Base-by-base conservation (phyloP, 2,888 invertebrate genomes). In the Drosophila acutilabella region DNA sequence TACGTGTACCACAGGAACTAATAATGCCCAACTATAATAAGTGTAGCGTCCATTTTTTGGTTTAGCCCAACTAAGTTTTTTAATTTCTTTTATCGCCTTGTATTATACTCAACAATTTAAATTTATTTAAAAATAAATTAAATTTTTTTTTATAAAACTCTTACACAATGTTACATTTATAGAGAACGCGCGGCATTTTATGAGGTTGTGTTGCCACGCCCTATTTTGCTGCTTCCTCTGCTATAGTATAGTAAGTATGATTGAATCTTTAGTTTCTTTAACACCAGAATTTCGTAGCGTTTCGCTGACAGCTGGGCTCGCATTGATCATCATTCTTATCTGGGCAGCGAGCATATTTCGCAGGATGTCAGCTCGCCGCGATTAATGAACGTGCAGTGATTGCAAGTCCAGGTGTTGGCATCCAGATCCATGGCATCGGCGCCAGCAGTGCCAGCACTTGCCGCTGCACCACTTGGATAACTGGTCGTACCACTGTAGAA, bases 361-460 rank as follows among this genome's bases (percentile, higher is more conserved):
- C 98, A 98, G 78, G 94, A 94, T 84, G 93, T 94, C 78, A 94
- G 94, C 73, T 95, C 95, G 71, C 95, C 93, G 74, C 95, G 94
- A 94, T 99, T 99, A 91, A 98, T 95, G 93, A 96, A 99, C 72
- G 99, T 99, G 94, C 99, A 99, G 90, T 97, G 96, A 81, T 95
- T 94, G 92, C 99, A 99, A 33, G 97, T 97, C 98, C 99, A 99
- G 40, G 78, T 84, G 67, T 76, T 81, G 44, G 69, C 68, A 56
- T 89, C 89, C 58, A 85, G n/a, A 47, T 85, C 85, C 85, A 85
- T 85, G n/a, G 78, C 74, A 30, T 79, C 85, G 23, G 70, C 56
- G n/a, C 81, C 75, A 7, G 73, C 66, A 4, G 69, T 52, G 10
- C 75, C 77, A 47, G 76, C 48, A 57, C 50, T 72, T 2, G 71